A percentile compares a stretch with the other conserved stretches of the same genome.
Conservation (phyloP, 2,797 vertebrate genomes). For the Parambassis ranga region DNA sequence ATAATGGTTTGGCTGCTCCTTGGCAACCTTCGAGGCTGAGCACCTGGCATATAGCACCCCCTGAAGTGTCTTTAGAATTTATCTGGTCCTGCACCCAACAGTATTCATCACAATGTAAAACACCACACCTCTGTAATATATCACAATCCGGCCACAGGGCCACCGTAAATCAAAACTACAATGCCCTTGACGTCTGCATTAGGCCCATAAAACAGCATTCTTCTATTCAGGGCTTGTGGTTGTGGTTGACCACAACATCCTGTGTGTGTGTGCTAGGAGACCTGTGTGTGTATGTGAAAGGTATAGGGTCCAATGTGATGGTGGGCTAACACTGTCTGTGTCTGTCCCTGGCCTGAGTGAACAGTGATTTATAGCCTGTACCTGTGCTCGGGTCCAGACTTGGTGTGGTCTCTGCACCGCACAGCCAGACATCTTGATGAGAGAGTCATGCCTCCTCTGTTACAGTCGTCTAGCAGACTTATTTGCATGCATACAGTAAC, state of each 20-base stretch:
- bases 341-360: constrained; percentile 38
- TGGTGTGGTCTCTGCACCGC: constrained; percentile 46
- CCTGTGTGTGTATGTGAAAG: constrained; percentile 1
- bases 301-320: constrained; percentile 16
- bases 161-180: constrained; percentile 69
- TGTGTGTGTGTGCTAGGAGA: not conserved
- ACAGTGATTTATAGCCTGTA: constrained; percentile 57
- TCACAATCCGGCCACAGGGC: constrained; percentile 59
- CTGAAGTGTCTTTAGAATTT: constrained; percentile 58
- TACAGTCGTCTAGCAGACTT: constrained; percentile 5
- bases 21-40: constrained; percentile 48
- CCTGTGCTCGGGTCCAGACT: constrained; percentile 50
- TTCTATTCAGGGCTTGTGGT: constrained; percentile 29
- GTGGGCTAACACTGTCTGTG: constrained; percentile 36
- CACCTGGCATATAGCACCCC: constrained; percentile 24
- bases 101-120: constrained; percentile 74
- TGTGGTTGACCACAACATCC: constrained; percentile 25
- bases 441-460: constrained; percentile 9
- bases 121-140: constrained; percentile 48
- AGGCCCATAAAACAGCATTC: constrained; percentile 59
- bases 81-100: constrained; percentile 59
- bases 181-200: constrained; percentile 69
- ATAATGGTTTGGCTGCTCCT: constrained; percentile 44
- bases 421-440: constrained; percentile 42
- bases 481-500: not conserved